phyloP scores from a whole-genome alignment of 2,797 vertebrate genomes.

The Eutrigla gurnardus region DNA sequence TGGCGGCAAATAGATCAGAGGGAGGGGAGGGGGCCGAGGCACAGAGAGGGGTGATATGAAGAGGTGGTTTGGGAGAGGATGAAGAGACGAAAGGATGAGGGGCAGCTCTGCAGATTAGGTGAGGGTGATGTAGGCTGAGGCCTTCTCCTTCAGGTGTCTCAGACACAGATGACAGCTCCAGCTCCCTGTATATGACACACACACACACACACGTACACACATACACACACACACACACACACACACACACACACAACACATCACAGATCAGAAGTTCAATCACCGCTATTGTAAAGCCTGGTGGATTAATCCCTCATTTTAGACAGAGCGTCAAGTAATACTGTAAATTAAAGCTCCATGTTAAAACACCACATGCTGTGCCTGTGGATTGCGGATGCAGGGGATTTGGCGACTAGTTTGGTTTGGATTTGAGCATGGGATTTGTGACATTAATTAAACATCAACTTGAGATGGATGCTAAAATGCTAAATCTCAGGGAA shows the following conservation, averaged over 20 bases:
- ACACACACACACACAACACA: slow-evolving; percentile 12
- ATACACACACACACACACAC: slow-evolving; percentile 46
- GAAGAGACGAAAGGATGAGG: slow-evolving; percentile 63
- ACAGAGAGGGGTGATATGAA: slow-evolving; percentile 44
- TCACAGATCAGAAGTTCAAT: slow-evolving; percentile 68
- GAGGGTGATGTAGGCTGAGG: slow-evolving; percentile 95
- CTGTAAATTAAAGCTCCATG: slow-evolving; percentile 75
- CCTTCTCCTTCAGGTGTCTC: slow-evolving; percentile 95
- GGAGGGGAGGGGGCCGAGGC: slow-evolving; percentile 34
- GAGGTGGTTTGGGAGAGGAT: slow-evolving; percentile 64
- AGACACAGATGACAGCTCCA: slow-evolving; percentile 97
- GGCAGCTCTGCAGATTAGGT: slow-evolving; percentile 84
- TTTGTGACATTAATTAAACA: slow-evolving; percentile 76
- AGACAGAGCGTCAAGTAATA: slow-evolving; percentile 67
- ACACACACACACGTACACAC: slow-evolving; percentile 47
- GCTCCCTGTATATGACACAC: slow-evolving; percentile 84
- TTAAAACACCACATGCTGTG: slow-evolving; percentile 68
- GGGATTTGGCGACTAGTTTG: slow-evolving; percentile 68
- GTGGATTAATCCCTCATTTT: slow-evolving; percentile 72
- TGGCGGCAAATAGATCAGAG: slow-evolving; percentile 23
- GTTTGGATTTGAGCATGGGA: slow-evolving; percentile 51
- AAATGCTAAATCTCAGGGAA: slow-evolving; percentile 29
- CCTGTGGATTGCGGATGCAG: slow-evolving; percentile 46
- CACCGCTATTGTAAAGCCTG: slow-evolving; percentile 68
- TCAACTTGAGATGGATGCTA: slow-evolving; percentile 46